phyloP scores from a whole-genome alignment of 2,113 vertebrate species.

The Nerophis lumbriciformis region DNA sequence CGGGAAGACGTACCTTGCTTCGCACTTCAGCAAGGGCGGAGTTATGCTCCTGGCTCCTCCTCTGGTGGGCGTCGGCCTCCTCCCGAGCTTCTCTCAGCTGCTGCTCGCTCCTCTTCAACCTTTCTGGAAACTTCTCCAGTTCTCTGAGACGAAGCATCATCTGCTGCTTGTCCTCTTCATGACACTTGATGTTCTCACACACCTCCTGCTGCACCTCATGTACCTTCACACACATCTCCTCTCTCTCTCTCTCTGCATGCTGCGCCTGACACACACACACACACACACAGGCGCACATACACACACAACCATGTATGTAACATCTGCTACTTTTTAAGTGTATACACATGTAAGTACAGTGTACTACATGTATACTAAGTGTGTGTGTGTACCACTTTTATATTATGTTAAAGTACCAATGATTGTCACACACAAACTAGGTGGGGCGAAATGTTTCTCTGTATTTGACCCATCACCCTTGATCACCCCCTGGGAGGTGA shows the following conservation, averaged over 20 bases:
- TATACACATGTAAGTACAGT: no score
- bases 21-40: conserved; percentile 77
- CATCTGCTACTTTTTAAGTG: no score
- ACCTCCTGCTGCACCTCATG: conserved; percentile 73
- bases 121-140: conserved; percentile 79
- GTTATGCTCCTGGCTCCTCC: conserved; percentile 77
- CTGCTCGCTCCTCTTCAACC: conserved; percentile 75
- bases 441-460: no score
- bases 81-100: conserved; percentile 78
- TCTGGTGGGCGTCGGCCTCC: conserved; percentile 73
- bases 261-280: conserved; percentile 64
- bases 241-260: conserved; percentile 76
- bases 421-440: no score
- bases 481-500: no score
- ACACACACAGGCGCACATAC: no score
- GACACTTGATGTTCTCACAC: conserved; percentile 65
- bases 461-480: no score
- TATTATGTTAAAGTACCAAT: no score
- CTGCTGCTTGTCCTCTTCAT: conserved; percentile 75
- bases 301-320: no score
- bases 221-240: conserved; percentile 74
- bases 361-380: no score
- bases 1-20: conserved; percentile 71
- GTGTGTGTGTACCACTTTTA: no score
- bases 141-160: conserved; percentile 76